Percentiles rank a stretch among this genome's conserved stretches.
phyloP scores from a whole-genome alignment of 2,888 invertebrate species.

The Brachyptera putata region DNA sequence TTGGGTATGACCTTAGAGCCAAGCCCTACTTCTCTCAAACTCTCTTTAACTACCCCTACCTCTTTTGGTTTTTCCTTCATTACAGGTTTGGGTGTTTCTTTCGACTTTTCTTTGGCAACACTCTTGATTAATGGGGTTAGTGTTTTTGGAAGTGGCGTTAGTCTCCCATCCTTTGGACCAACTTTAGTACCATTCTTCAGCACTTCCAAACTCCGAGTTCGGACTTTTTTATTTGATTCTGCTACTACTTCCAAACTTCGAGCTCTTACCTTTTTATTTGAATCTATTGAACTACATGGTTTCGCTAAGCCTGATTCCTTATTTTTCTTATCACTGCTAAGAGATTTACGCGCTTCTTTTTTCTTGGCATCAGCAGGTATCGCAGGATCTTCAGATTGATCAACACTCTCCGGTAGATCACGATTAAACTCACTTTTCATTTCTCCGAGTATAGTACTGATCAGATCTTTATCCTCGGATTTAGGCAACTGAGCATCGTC shows the following conservation, averaged over 20 bases:
- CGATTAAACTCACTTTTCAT: slow-evolving; percentile 36
- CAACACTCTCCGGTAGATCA: slow-evolving; percentile 17
- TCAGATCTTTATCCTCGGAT: slow-evolving; percentile 24
- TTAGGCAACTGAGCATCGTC: too few relatives aligned
- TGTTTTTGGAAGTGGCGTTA: not conserved
- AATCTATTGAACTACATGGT: not conserved
- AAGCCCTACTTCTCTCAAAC: not conserved
- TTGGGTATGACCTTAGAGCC: not conserved
- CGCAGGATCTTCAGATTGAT: slow-evolving; percentile 1
- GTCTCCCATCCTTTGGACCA: not conserved
- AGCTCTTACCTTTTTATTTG: not conserved
- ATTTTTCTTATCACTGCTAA: not conserved
- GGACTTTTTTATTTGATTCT: not conserved
- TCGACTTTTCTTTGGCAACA: not conserved
- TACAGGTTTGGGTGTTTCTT: not conserved
- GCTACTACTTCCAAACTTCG: not conserved
- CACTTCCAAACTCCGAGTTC: not conserved
- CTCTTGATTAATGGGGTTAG: not conserved
- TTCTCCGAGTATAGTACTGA: slow-evolving; percentile 33
- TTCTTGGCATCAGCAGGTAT: too few relatives aligned
- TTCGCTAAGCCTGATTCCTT: not conserved
- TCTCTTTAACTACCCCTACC: too few relatives aligned
- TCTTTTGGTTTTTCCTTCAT: too few relatives aligned
- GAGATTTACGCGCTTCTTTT: not conserved
- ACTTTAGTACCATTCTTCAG: not conserved